A percentile compares a stretch with the other conserved stretches of the same genome.
Conservation (phyloP, 2,113 vertebrate species). For the Cheirogaleus medius region DNA sequence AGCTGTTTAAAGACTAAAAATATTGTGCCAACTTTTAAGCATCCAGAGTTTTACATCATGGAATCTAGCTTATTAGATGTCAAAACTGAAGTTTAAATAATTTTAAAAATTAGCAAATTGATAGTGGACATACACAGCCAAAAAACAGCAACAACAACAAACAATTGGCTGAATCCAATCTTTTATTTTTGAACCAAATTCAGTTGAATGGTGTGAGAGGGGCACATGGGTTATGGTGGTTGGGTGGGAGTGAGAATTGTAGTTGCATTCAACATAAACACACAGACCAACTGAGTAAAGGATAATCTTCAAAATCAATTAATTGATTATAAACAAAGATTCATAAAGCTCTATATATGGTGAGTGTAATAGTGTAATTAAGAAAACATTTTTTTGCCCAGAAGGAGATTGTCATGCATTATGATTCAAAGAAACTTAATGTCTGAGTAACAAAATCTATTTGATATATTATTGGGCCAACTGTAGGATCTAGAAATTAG, state of each 20-base stretch:
- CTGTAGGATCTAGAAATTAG: neutral
- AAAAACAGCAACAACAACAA: neutral
- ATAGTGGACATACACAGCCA: neutral
- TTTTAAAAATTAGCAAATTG: neutral
- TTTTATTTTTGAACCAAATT: neutral
- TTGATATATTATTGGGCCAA: neutral
- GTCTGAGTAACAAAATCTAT: neutral
- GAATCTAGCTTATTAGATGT: neutral
- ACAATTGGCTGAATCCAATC: neutral
- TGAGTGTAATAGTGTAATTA: neutral
- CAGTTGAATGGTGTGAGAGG: neutral
- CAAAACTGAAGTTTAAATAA: neutral
- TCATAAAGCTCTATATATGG: neutral
- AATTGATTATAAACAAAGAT: neutral
- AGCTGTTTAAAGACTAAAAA: neutral
- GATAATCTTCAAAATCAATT: neutral
- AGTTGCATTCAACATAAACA: neutral
- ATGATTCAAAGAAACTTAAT: neutral
- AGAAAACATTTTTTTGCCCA: neutral
- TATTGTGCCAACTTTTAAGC: neutral
- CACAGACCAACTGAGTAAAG: neutral
- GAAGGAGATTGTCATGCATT: neutral
- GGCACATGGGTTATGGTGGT: neutral
- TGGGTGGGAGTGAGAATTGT: rapidly evolving
- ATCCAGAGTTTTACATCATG: neutral